Evolutionary conservation across 2,888 invertebrate species (phyloP).

Genomic region (Sipunculus nudus): DNA sequence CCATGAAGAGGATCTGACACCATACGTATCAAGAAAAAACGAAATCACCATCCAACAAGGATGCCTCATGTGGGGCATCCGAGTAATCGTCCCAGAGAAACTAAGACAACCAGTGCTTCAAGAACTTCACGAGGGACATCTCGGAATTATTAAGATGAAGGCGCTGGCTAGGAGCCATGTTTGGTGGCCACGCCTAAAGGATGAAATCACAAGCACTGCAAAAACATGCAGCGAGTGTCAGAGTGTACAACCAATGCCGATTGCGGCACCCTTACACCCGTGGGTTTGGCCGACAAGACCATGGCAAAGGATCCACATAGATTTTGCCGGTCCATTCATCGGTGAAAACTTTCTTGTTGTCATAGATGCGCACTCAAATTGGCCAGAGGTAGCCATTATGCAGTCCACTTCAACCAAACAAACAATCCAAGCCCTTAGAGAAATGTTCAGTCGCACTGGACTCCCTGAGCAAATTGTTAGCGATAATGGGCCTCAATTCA

Average conservation of each 20-base stretch:
- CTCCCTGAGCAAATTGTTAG: conserved; percentile 3
- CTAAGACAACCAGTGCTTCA: background rate
- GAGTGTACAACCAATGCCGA: background rate
- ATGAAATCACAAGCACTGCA: background rate
- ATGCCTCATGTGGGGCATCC: background rate
- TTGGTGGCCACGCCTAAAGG: conserved; percentile 3
- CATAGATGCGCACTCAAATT: conserved; percentile 2
- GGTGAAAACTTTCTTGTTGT: background rate
- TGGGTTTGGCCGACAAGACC: background rate
- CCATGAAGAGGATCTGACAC: background rate
- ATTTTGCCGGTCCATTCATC: background rate
- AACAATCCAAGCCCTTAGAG: background rate
- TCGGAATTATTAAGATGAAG: background rate
- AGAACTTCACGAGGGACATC: background rate
- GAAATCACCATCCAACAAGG: background rate
- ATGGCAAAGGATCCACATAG: conserved; percentile 9
- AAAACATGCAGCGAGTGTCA: background rate
- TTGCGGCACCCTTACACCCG: conserved; percentile 1
- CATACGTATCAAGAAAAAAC: background rate
- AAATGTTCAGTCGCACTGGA: conserved; percentile 1
- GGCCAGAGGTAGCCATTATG: conserved; percentile 2
- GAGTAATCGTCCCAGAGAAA: background rate
- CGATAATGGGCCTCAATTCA: conserved; percentile 19
- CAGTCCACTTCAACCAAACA: background rate
- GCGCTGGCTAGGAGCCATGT: background rate